Evolutionary conservation across 2,888 invertebrate species (phyloP).

Genomic region (Oscheius sp.): DNA sequence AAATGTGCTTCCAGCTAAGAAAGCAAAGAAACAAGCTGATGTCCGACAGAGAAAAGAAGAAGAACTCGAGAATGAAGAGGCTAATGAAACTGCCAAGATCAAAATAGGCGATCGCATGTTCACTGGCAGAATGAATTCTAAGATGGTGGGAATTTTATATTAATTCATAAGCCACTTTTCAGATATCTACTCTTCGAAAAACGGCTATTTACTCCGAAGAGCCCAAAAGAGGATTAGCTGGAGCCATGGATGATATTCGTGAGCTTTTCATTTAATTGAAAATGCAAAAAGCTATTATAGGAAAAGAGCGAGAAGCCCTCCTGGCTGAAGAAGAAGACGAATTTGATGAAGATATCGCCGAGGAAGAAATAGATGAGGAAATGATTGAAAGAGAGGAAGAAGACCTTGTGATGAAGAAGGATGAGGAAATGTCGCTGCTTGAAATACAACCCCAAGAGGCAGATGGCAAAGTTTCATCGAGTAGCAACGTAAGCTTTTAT

Average conservation of each 20-base stretch:
- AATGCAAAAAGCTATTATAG: not conserved
- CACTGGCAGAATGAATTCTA: constrained; percentile 16
- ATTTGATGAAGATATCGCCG: not conserved
- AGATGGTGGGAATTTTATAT: not conserved
- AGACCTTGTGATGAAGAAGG: not conserved
- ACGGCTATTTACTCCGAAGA: not conserved
- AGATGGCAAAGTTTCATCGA: no score
- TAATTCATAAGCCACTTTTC: not conserved
- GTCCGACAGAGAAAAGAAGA: constrained; percentile 1
- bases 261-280: not conserved
- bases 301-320: constrained; percentile 1
- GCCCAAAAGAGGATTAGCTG: not conserved
- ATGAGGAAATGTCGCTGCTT: not conserved
- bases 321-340: constrained; percentile 8
- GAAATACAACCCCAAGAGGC: not conserved
- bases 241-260: constrained; percentile 19
- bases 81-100: constrained; percentile 3
- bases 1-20: constrained; percentile 2
- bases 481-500: no score
- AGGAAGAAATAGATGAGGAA: not conserved
- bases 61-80: not conserved
- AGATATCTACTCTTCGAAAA: constrained; percentile 15
- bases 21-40: not conserved
- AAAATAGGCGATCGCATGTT: constrained; percentile 5
- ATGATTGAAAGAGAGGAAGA: not conserved